Evolutionary conservation across 2,888 invertebrate genomes (phyloP).

Genomic region (Strigamia transsilvanica): DNA sequence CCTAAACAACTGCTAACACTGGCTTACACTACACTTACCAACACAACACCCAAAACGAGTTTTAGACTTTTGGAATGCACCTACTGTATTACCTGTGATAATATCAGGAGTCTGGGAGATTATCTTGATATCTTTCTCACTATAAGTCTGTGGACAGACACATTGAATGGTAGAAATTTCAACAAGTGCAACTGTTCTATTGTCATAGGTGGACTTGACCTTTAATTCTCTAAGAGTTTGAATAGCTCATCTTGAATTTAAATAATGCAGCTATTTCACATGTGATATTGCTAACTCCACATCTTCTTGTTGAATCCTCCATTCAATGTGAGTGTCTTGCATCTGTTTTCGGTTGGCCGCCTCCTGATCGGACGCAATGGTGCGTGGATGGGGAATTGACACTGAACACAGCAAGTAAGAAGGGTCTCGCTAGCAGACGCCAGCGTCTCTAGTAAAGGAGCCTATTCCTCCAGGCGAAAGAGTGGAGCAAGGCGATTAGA

Average conservation of each 20-base stretch:
- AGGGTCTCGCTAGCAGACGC: slow-evolving; percentile 3
- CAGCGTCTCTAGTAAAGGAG: slow-evolving; percentile 25
- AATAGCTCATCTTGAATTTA: neutral
- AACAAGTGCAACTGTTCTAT: neutral
- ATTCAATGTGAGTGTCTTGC: slow-evolving; percentile 12
- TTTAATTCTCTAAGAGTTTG: neutral
- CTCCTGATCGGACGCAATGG: slow-evolving; percentile 36
- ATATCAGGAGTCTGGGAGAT: too few species aligned
- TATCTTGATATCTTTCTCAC: too few species aligned
- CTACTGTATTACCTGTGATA: too few species aligned
- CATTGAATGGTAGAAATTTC: too few species aligned
- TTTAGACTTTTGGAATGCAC: too few species aligned
- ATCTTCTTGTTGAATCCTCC: slow-evolving; percentile 26
- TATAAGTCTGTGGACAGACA: too few species aligned
- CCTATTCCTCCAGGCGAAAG: slow-evolving; percentile 34
- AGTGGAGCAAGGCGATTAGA: slow-evolving; percentile 23
- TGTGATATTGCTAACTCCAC: slow-evolving; percentile 18
- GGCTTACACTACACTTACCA: too few species aligned
- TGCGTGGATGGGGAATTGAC: slow-evolving; percentile 32
- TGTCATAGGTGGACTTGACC: neutral
- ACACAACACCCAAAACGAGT: too few species aligned
- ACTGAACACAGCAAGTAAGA: slow-evolving; percentile 35
- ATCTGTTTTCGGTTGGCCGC: slow-evolving; percentile 33
- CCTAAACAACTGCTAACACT: too few species aligned
- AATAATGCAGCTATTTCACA: neutral